Base-by-base conservation (phyloP, 2,888 invertebrate genomes). In the Yponomeuta evonymella region DNA sequence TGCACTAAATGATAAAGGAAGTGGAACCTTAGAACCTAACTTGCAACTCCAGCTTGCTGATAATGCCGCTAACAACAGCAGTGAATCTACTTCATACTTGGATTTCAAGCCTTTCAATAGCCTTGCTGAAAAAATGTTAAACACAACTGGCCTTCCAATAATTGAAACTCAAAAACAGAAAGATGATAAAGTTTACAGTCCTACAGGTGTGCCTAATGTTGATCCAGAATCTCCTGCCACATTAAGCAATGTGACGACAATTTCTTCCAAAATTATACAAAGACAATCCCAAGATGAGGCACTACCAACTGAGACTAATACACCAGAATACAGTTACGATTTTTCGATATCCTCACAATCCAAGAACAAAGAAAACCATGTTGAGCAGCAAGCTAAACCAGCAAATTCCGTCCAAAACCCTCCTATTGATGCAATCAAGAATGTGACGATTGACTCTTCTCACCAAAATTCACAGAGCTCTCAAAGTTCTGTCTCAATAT, bases 71-170 rank as follows among this genome's bases (percentile, higher is more conserved):
- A 86, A 81, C 72, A 89, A 83, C 71, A 90, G 86, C 73, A 90
- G 86, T 80, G 90, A 92, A 70, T 90, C 90, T 58, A 90, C 90
- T 73, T 90, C 92, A 51, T 91, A 90, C 76, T 76, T 81, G 71
- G 89, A 91, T 72, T 74, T 92, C n/a, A 88, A 88, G 75, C 86
- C 90, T 36, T 85, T 83, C 71, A 86, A 83, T 74, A 75, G 79
- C 63, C 74, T 81, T 70, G 87, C 89, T 76, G 81, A 85, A 73
- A 84, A 84, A 72, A 75, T 87, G 74, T 76, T 87, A 30, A 90
- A 88, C 74, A 86, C 85, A 33, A 77, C 84, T 72, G 87, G 85
- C 5, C 74, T 87, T 67, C 86, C 89, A 12, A 72, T 77, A 67
- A 72, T 75, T 69, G 81, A 82, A 72, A 73, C 74, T 6, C 75